Evolutionary conservation across 1,140 invertebrate genomes (phyloP).

Genomic region (Euglossa dilemma): DNA sequence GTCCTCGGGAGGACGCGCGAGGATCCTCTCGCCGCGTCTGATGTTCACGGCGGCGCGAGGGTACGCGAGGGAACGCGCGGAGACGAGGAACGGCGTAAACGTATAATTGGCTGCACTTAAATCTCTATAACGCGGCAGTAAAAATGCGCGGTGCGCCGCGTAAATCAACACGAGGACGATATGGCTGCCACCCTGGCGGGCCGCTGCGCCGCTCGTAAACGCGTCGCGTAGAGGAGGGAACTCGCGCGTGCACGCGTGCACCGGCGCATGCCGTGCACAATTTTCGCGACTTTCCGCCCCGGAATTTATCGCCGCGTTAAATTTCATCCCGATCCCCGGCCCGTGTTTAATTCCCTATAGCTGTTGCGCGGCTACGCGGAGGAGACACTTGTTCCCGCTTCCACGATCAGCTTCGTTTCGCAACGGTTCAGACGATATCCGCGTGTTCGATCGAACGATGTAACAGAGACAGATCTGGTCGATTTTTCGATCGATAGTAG

Average conservation of each 20-base stretch:
- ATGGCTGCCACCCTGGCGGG: constrained; percentile 58
- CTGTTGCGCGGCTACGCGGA: too few relatives aligned
- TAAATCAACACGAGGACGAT: constrained; percentile 81
- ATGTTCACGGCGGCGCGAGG: background rate
- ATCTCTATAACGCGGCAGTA: constrained; percentile 80
- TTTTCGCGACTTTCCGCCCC: constrained; percentile 58
- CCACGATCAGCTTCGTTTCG: too few relatives aligned
- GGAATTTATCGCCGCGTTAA: constrained; percentile 42
- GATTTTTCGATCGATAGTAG: background rate
- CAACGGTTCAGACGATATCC: too few relatives aligned
- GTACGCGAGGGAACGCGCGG: constrained; percentile 1
- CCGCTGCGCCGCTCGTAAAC: constrained; percentile 56
- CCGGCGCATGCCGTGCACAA: constrained; percentile 27
- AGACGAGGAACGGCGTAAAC: constrained; percentile 70
- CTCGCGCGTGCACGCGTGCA: constrained; percentile 38
- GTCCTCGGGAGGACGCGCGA: constrained; percentile 10
- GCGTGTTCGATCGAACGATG: too few relatives aligned
- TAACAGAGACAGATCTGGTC: too few relatives aligned
- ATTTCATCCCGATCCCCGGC: constrained; percentile 19
- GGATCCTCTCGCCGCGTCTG: background rate
- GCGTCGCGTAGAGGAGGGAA: constrained; percentile 52
- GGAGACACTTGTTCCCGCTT: constrained; percentile 8
- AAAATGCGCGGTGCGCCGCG: constrained; percentile 76
- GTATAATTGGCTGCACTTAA: constrained; percentile 82
- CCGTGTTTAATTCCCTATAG: constrained; percentile 4